phyloP scores from a whole-genome alignment of 2,888 invertebrate species.

The Apocheima hispidaria region DNA sequence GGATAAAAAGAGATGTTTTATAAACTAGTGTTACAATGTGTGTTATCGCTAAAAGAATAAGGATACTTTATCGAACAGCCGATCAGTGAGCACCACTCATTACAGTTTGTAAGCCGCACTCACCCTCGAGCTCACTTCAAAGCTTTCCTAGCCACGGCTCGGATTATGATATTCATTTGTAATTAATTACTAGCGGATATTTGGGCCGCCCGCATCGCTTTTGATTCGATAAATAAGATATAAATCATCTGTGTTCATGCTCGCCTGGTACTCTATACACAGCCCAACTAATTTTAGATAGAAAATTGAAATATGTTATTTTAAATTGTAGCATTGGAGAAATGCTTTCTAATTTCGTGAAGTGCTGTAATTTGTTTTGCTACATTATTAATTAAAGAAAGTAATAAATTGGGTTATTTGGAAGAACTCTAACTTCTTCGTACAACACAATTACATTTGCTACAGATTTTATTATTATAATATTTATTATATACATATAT shows the following conservation, averaged over 20 bases:
- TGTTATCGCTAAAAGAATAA: too few species aligned
- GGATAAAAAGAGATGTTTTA: too few species aligned
- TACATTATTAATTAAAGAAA: neutral
- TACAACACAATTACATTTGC: too few species aligned
- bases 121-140: constrained; percentile 46
- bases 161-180: constrained; percentile 59
- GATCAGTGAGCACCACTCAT: constrained; percentile 9
- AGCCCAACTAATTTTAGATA: constrained; percentile 38
- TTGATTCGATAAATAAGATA: constrained; percentile 51
- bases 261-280: constrained; percentile 44
- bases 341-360: constrained; percentile 20
- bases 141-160: constrained; percentile 40
- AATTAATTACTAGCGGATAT: constrained; percentile 53
- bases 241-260: constrained; percentile 54
- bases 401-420: neutral
- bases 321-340: constrained; percentile 18
- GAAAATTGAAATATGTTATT: constrained; percentile 33
- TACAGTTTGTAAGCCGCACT: constrained; percentile 18
- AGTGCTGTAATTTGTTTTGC: constrained; percentile 8
- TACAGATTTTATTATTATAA: too few species aligned
- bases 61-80: too few species aligned
- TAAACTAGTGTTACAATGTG: too few species aligned
- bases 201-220: constrained; percentile 47
- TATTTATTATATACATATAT: too few species aligned
- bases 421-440: too few species aligned